phyloP scores from a whole-genome alignment of 1,140 invertebrate species.

The Helicoverpa armigera region DNA sequence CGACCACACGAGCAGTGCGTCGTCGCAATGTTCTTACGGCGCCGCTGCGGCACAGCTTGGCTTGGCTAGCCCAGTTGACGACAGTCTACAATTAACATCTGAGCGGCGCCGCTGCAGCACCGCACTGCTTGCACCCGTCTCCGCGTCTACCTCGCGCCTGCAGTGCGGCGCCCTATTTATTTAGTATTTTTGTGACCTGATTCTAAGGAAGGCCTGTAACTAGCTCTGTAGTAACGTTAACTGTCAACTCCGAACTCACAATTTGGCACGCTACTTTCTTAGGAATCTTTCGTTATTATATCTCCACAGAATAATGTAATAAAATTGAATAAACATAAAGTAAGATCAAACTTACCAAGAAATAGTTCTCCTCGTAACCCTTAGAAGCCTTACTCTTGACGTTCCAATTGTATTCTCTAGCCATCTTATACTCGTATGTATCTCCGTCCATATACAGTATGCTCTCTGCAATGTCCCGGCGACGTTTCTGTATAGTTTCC shows the following conservation, averaged over 20 bases:
- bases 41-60: background rate
- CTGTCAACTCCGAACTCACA: too few species aligned
- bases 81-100: conserved; percentile 7
- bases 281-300: too few species aligned
- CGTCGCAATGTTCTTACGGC: conserved; percentile 16
- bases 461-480: conserved; percentile 91
- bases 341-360: conserved; percentile 89
- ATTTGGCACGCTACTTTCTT: too few species aligned
- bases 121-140: background rate
- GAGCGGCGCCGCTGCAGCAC: background rate
- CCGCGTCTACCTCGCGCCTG: too few species aligned
- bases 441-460: conserved; percentile 97
- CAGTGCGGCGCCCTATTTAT: too few species aligned
- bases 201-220: too few species aligned
- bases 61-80: conserved; percentile 11
- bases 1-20: conserved; percentile 1
- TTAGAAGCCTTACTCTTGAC: conserved; percentile 99
- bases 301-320: background rate
- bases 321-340: background rate
- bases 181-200: too few species aligned
- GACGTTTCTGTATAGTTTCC: conserved; percentile 95
- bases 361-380: conserved; percentile 99
- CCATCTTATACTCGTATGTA: conserved; percentile 98
- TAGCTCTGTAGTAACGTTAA: too few species aligned
- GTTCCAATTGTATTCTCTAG: conserved; percentile 99